phyloP scores from a whole-genome alignment of 2,113 vertebrate genomes.

The Gambusia holbrooki region DNA sequence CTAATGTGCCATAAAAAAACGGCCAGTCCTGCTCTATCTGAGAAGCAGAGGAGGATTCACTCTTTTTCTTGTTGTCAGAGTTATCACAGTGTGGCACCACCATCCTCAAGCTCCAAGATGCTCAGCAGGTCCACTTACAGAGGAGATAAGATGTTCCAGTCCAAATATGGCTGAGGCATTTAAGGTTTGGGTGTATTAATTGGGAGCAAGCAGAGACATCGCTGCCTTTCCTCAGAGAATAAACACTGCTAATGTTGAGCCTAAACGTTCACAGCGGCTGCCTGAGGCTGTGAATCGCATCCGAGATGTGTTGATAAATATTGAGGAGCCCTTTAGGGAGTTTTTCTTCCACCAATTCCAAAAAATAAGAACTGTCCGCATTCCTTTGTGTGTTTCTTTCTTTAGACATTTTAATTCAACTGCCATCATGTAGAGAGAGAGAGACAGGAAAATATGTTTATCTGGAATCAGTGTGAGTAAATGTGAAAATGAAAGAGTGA shows the following conservation, averaged over 20 bases:
- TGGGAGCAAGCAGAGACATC: conserved; percentile 11
- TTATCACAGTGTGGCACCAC: conserved; percentile 7
- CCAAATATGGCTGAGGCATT: conserved; percentile 73
- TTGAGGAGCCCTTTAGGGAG: conserved; percentile 12
- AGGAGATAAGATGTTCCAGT: conserved; percentile 70
- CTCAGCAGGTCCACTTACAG: conserved; percentile 50
- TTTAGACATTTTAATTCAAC: conserved; percentile 2
- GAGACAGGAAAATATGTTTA: not conserved
- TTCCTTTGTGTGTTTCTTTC: not conserved
- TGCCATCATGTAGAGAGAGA: not conserved
- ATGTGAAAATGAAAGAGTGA: conserved; percentile 22
- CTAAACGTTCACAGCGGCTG: conserved; percentile 33
- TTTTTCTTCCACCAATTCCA: conserved; percentile 26
- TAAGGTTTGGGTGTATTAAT: conserved; percentile 44
- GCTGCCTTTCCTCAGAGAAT: conserved; percentile 25
- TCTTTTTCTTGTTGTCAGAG: not conserved
- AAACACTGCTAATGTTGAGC: conserved; percentile 48
- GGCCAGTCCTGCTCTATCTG: not conserved
- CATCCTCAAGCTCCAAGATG: conserved; percentile 24
- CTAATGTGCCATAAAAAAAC: not conserved
- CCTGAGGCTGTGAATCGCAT: conserved; percentile 17
- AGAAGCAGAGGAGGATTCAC: conserved; percentile 2
- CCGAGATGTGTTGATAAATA: conserved; percentile 38
- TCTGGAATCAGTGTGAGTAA: not conserved
- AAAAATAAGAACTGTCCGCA: not conserved